These are phyloP conservation scores for Desmophyllum pertusum DNA, from an alignment of 92 coral and sea anemone species.

Conservation along the genomic window DNA sequence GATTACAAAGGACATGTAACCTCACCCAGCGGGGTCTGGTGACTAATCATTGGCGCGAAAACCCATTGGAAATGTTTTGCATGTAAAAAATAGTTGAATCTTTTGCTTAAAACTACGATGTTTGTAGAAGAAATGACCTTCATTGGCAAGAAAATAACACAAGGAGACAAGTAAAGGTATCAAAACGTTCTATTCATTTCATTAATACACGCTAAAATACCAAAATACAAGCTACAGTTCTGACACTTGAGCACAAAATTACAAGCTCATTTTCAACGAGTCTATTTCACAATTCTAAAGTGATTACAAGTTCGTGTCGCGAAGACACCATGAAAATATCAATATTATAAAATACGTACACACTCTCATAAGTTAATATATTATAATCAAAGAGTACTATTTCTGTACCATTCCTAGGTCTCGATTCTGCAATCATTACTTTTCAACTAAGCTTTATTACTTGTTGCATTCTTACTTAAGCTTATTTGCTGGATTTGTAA, in stretches of 20 bases:
- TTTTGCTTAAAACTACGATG: neutral
- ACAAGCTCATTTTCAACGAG: neutral
- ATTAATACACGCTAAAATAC: neutral
- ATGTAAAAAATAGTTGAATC: neutral
- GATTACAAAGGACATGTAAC: no score
- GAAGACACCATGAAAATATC: neutral
- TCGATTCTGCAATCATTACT: neutral
- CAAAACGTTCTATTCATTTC: neutral
- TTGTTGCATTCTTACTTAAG: no score
- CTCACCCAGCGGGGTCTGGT: no score
- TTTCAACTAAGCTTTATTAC: no score
- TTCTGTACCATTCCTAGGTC: neutral
- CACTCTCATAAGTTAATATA: neutral
- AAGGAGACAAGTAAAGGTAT: neutral
- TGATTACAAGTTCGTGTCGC: neutral
- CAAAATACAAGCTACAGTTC: neutral
- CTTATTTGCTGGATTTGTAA: no score
- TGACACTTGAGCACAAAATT: neutral
- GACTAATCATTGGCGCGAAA: no score
- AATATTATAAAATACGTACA: neutral
- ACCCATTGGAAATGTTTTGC: no score
- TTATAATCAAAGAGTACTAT: neutral
- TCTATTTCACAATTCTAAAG: neutral
- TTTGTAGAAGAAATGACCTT: neutral
- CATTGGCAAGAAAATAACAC: neutral